These are phyloP conservation scores for Colistium nudipinnis DNA, from an alignment of 2,113 vertebrate genomes.

Conservation along the genomic window DNA sequence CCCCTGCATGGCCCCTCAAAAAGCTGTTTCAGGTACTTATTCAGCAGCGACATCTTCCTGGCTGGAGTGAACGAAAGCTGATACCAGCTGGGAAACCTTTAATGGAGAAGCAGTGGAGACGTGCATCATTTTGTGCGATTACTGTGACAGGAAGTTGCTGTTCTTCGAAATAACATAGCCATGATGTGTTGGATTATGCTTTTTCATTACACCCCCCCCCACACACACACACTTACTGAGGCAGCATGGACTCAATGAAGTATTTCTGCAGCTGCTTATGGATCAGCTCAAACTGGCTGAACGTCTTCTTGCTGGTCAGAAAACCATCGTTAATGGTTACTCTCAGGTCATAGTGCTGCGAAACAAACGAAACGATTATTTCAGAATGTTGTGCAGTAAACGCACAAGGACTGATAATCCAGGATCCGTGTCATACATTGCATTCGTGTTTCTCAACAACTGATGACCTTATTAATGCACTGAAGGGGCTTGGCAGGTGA, in stretches of 20 bases:
- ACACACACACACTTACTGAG: constrained; percentile 81
- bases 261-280: constrained; percentile 86
- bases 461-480: no score
- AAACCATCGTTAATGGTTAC: constrained; percentile 80
- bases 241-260: constrained; percentile 82
- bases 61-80: constrained; percentile 77
- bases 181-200: neutral
- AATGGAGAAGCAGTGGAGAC: constrained; percentile 28
- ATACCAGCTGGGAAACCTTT: constrained; percentile 85
- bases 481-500: no score
- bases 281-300: constrained; percentile 83
- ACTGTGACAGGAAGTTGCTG: neutral
- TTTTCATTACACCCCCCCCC: constrained; percentile 29
- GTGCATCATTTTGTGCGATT: neutral
- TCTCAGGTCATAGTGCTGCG: constrained; percentile 83
- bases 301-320: constrained; percentile 83
- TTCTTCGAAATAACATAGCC: neutral
- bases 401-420: no score
- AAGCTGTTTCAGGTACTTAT: constrained; percentile 85
- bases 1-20: constrained; percentile 82
- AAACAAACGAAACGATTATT: constrained; percentile 12
- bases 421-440: no score
- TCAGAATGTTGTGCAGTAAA: no score
- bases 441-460: no score
- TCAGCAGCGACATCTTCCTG: constrained; percentile 83